These are phyloP conservation scores for Griposia aprilina DNA, from an alignment of 2,888 invertebrate species.

Conservation along the genomic window DNA sequence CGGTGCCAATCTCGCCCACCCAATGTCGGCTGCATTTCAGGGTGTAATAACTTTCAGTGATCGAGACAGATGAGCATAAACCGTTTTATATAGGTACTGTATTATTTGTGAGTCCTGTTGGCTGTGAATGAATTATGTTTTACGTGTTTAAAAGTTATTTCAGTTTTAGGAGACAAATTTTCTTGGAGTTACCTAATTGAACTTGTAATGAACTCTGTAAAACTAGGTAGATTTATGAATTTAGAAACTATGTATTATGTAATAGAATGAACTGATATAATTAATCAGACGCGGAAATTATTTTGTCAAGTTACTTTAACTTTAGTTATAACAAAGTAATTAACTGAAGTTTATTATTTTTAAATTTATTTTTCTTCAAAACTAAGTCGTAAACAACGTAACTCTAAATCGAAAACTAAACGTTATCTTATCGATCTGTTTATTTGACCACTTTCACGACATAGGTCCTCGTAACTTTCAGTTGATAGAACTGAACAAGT, in stretches of 20 bases:
- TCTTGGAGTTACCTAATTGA: background rate
- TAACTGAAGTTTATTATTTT: background rate
- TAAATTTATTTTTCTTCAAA: background rate
- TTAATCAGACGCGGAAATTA: background rate
- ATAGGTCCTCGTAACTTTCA: background rate
- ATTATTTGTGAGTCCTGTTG: conserved; percentile 32
- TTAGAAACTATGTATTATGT: too few species aligned
- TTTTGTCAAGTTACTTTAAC: background rate
- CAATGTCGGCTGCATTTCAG: conserved; percentile 44
- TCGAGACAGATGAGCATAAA: conserved; percentile 52
- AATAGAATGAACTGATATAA: background rate
- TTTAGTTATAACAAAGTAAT: background rate
- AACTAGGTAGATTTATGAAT: background rate
- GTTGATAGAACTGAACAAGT: background rate
- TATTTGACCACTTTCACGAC: background rate
- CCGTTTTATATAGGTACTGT: conserved; percentile 15
- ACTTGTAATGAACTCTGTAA: background rate
- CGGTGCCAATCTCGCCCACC: conserved; percentile 51
- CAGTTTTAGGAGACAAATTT: too few species aligned
- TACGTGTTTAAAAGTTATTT: background rate
- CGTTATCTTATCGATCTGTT: background rate
- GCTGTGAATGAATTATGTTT: background rate
- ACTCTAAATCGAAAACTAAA: background rate
- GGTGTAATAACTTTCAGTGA: conserved; percentile 61
- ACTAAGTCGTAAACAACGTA: too few species aligned